Evolutionary conservation across 2,797 vertebrate genomes (phyloP), one percentile per base, ranked within the genome.

Genomic region (Ciconia nigra): DNA sequence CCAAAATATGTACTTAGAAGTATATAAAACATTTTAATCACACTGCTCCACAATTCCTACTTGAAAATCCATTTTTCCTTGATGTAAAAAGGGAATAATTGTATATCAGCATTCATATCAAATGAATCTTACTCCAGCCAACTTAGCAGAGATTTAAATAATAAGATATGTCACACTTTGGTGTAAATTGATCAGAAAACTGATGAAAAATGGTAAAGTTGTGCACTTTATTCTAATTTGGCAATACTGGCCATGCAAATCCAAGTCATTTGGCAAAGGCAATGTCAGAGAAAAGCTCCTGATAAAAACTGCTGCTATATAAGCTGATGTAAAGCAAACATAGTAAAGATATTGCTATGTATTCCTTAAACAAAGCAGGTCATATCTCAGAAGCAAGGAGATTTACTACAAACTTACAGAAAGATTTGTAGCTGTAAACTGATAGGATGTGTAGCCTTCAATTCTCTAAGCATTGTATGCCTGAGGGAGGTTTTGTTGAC

Each of bases 381-480:
- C 49, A 41, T 80, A 41, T 87, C 66, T 96, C 65, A 91, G 83
- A 81, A 83, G 44, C 88, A 46, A 93, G 55, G 74, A 96, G 74
- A 57, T 94, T 83, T 96, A 47, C 57, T 81, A 62, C 22, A 74
- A 87, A 89, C 37, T 78, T 71, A 44, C 20, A 58, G 87, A 62
- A 72, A 92, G 87, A 76, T 96, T 93, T 96, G 74, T 61, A 91
- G 86, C 84, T 88, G 67, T 88, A 91, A 77, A 80, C 44, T 81
- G 88, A 63, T 77, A 91, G 79, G 57, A 85, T 65, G 61, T 33
- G 11, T 62, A 84, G 52, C 62, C 66, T 87, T 90, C 82, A 67
- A 83, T 94, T 93, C 81, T 94, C 58, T 69, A 62, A 89, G 49
- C 37, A 22, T 3, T 83, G 54, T 81, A 79, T 71, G 86, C 78